phyloP scores from a whole-genome alignment of 2,888 invertebrate genomes.

The Drosophila atripex region DNA sequence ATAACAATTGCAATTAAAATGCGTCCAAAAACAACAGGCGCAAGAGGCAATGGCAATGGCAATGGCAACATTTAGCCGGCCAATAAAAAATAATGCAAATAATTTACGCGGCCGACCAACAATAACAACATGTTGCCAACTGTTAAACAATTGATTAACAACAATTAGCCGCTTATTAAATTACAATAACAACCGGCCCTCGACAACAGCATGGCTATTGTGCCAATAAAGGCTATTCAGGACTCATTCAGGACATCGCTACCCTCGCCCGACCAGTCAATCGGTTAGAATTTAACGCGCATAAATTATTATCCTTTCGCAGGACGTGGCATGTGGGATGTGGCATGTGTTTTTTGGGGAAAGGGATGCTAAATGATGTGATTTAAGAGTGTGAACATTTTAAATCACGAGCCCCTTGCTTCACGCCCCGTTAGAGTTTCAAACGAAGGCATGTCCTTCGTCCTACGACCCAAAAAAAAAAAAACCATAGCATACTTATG shows the following conservation, averaged over 20 bases:
- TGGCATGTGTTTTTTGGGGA: background rate
- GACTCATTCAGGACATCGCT: background rate
- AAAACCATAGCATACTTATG: conserved; percentile 39
- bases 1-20: conserved; percentile 75
- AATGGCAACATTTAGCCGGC: conserved; percentile 34
- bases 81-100: conserved; percentile 66
- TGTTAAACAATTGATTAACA: conserved; percentile 83
- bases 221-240: conserved; percentile 36
- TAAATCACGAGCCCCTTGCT: conserved; percentile 21
- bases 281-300: conserved; percentile 61
- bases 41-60: conserved; percentile 32
- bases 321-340: background rate
- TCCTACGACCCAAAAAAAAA: too few relatives aligned
- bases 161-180: conserved; percentile 82
- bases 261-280: conserved; percentile 43
- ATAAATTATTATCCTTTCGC: conserved; percentile 59
- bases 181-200: conserved; percentile 67
- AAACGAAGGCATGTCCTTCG: too few relatives aligned
- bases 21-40: conserved; percentile 42
- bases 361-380: background rate
- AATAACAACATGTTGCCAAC: conserved; percentile 63
- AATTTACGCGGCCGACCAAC: conserved; percentile 55
- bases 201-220: conserved; percentile 50
- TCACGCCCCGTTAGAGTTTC: conserved; percentile 7
- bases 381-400: conserved; percentile 20